Evolutionary conservation across 2,113 vertebrate genomes (phyloP), one percentile per base, ranked within the genome.

Genomic region (Apodemus speciosus): DNA sequence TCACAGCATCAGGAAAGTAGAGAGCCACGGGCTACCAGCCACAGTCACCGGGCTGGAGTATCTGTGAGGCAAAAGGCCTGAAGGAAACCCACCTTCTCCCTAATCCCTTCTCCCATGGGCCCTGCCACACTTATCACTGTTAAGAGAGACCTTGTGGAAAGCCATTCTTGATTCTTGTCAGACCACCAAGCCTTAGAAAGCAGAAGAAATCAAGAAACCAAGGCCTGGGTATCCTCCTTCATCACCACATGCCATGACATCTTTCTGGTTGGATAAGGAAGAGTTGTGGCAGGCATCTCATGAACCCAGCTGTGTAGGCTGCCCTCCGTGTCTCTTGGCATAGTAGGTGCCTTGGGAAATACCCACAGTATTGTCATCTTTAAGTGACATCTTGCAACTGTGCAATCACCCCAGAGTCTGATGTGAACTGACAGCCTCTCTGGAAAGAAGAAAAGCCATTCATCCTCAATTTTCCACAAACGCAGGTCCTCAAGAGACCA

Each of bases 351-450:
- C 71, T 81, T 85, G 43, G 9, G 86, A 94, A 62, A 69, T 51
- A 49, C 18, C 53, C 25, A 58, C 3, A 0, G 27, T 68, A 43
- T 51, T 40, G 56, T 62, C 62, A 53, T 77, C 85, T 90, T 40
- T 58, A 89, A 81, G 79, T 75, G 86, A 86, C 68, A 72, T 64
- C 89, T 64, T 49, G 43, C 58, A 53, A 38, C 60, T 85, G 58
- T 32, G 43, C 6, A 0, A 58, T n/a, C 71, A 80, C 76, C 72
- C 46, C 49, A 49, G 91, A 92, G 73, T 69, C 77, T 95, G 62
- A 92, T 85, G 15, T 20, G 58, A 84, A 11, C 43, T 64, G 93
- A 94, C 84, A 79, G 84, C 72, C 68, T 69, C 86, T 72, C 91
- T 83, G 49, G 89, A 88, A 85, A 93, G 84, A 92, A 86, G 21